Conservation (phyloP, 2,797 vertebrate genomes). For the Parauchenoglanis ngamensis region DNA sequence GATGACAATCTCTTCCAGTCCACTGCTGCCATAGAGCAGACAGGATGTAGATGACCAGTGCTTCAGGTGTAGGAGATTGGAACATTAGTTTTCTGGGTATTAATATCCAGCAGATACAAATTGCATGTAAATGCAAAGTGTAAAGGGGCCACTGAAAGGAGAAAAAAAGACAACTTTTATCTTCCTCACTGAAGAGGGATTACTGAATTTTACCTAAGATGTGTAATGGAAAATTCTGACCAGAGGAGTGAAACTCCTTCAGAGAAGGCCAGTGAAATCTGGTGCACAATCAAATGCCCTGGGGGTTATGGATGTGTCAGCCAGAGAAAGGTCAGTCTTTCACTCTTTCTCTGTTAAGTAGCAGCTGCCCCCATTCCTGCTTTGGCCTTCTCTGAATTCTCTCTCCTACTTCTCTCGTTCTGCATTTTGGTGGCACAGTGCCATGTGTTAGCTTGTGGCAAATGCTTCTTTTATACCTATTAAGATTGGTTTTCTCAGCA, state of each 20-base stretch:
- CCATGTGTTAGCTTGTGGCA: constrained; percentile 46
- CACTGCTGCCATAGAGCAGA: neutral
- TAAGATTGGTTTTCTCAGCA: constrained; percentile 61
- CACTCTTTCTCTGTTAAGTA: constrained; percentile 32
- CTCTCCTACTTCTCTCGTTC: constrained; percentile 33
- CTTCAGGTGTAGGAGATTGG: neutral
- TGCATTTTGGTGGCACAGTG: constrained; percentile 26
- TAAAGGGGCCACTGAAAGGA: neutral
- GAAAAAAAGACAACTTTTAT: neutral
- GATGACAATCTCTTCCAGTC: neutral
- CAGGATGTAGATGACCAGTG: neutral
- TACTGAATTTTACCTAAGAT: constrained; percentile 26
- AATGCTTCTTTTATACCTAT: constrained; percentile 67
- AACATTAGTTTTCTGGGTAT: neutral
- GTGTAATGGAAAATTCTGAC: constrained; percentile 47
- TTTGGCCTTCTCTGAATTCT: constrained; percentile 41
- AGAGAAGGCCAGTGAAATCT: constrained; percentile 35
- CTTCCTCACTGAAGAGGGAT: constrained; percentile 7
- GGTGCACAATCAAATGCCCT: constrained; percentile 46
- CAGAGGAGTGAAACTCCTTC: constrained; percentile 37
- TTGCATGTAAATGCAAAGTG: neutral
- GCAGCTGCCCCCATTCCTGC: constrained; percentile 44
- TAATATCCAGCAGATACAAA: neutral
- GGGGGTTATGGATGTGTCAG: constrained; percentile 51
- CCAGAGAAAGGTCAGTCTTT: constrained; percentile 52